phyloP scores from a whole-genome alignment of 92 coral and sea anemone genomes.

The Blastomussa wellsi region DNA sequence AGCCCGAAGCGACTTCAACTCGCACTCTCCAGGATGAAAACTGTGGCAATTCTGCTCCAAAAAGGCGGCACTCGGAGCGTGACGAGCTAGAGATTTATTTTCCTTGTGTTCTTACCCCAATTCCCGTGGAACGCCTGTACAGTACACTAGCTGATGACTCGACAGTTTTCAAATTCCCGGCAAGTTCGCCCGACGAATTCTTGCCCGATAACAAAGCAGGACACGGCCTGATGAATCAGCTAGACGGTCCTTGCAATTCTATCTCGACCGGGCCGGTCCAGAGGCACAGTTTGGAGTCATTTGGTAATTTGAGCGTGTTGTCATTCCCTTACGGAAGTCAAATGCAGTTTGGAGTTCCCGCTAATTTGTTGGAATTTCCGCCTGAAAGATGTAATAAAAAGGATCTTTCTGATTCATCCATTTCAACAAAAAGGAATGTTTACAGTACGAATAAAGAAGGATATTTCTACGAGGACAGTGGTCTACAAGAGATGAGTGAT shows the following conservation, averaged over 20 bases:
- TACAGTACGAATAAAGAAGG: not conserved
- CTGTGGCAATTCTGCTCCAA: constrained; percentile 14
- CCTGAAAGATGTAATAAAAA: not conserved
- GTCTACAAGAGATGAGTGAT: not conserved
- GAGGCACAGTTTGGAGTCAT: constrained; percentile 31
- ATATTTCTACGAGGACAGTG: not conserved
- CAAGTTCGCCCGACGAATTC: constrained; percentile 15
- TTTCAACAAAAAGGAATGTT: not conserved
- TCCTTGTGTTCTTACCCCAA: constrained; percentile 79
- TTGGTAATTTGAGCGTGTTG: constrained; percentile 22
- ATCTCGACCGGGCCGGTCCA: not conserved
- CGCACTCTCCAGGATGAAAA: constrained; percentile 12
- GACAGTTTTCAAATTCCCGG: constrained; percentile 64
- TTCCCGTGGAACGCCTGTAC: constrained; percentile 74
- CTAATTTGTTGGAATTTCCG: not conserved
- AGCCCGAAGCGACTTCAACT: not conserved
- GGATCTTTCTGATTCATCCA: not conserved
- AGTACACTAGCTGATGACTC: constrained; percentile 68
- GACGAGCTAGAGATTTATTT: constrained; percentile 64
- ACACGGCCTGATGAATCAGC: not conserved
- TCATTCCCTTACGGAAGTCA: constrained; percentile 22
- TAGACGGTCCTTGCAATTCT: not conserved
- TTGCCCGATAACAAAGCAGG: constrained; percentile 12
- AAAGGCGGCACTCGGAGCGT: constrained; percentile 50
- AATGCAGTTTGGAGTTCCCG: not conserved